Conservation (phyloP, 2,797 vertebrate genomes). For the Bradypodion ventrale region DNA sequence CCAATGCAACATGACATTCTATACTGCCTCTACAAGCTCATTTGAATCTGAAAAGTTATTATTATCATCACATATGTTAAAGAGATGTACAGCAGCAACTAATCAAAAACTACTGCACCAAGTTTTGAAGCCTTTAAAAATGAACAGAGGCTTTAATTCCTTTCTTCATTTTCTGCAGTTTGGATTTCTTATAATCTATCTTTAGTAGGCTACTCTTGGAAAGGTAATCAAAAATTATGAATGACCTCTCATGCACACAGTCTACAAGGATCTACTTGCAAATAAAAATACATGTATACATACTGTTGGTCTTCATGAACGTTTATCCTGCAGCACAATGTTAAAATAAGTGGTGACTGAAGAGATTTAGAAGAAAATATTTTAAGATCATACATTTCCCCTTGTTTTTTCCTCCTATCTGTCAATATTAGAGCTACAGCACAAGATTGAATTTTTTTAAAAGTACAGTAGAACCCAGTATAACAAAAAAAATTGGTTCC, state of each 20-base stretch:
- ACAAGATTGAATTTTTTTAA: conserved; percentile 1
- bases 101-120: conserved; percentile 49
- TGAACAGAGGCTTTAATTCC: conserved; percentile 38
- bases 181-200: conserved; percentile 43
- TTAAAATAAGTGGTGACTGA: conserved; percentile 78
- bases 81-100: neutral
- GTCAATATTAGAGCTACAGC: neutral
- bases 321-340: conserved; percentile 79
- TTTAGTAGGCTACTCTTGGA: conserved; percentile 34
- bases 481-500: too few species aligned
- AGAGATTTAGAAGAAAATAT: conserved; percentile 63
- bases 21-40: neutral
- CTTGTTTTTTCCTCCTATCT: conserved; percentile 29
- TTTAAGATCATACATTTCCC: conserved; percentile 43
- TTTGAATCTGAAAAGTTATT: conserved; percentile 26
- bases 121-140: conserved; percentile 67
- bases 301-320: conserved; percentile 77
- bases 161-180: conserved; percentile 43
- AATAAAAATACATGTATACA: conserved; percentile 67
- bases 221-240: conserved; percentile 29
- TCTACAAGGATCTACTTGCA: conserved; percentile 60
- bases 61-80: conserved; percentile 31
- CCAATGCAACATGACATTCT: conserved; percentile 55
- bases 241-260: conserved; percentile 59
- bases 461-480: too few species aligned